phyloP scores from a whole-genome alignment of 2,113 vertebrate species.

The Cyprinodon variegatus region DNA sequence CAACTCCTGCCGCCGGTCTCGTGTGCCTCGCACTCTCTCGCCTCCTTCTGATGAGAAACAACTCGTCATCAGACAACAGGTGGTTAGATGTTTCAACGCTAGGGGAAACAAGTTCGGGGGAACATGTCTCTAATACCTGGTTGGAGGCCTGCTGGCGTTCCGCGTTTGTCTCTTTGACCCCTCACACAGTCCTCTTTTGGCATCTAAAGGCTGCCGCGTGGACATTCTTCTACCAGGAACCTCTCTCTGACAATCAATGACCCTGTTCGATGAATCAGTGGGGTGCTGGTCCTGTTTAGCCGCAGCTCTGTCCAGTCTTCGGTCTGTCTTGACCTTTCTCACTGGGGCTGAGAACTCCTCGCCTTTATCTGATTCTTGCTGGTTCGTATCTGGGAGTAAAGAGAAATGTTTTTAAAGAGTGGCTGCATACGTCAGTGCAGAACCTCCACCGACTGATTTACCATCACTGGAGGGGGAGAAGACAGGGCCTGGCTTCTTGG shows the following conservation, averaged over 20 bases:
- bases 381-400: slow-evolving; percentile 16
- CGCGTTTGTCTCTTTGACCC: slow-evolving; percentile 1
- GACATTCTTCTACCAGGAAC: not conserved
- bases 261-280: slow-evolving; percentile 1
- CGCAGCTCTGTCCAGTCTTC: not conserved
- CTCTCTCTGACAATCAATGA: not conserved
- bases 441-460: slow-evolving; percentile 4
- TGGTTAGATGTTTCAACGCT: not conserved
- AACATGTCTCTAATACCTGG: not conserved
- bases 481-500: slow-evolving; percentile 7
- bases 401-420: no score
- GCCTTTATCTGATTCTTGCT: not conserved
- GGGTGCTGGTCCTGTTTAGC: not conserved
- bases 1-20: not conserved
- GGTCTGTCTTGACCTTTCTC: slow-evolving; percentile 48
- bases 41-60: not conserved
- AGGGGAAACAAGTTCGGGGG: not conserved
- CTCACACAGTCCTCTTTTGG: not conserved
- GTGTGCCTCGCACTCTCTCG: not conserved
- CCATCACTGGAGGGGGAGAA: slow-evolving; percentile 34
- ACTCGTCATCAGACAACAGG: not conserved
- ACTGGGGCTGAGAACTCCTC: not conserved
- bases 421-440: not conserved
- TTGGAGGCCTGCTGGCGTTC: not conserved
- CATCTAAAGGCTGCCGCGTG: not conserved